Evolutionary conservation across 1,140 invertebrate genomes (phyloP), one percentile per base, ranked within the genome.

Genomic region (Atopsyche davidsoni): DNA sequence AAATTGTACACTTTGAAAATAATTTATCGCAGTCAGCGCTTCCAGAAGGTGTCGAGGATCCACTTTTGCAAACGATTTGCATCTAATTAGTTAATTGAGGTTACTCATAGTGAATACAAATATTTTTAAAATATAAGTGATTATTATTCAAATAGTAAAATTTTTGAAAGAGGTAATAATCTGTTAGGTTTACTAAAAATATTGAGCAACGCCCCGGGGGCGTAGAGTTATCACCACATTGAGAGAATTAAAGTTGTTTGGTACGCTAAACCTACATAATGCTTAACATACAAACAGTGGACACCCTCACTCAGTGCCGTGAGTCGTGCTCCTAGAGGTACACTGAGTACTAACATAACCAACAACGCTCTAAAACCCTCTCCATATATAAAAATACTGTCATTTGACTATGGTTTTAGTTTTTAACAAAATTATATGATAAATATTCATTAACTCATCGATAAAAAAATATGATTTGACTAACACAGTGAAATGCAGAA

Each of bases 331-430:
- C 16, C 53, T 46, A 40, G 45, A 53, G 55, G 55, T 57, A 57
- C 49, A 46, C 18, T 44, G 47, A 47, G 50, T 51, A 55, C 48
- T 48, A 56, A 56, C 54, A 57, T 46, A 55, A n/a, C n/a, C 44
- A 57, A 34, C 42, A 44, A 55, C 55, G 49, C 44, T 21, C 47
- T 53, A 53, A 46, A 57, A 67, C 72, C 72, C 71, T 70, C 69
- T 72, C 68, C 70, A 66, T 63, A 70, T 73, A 74, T 60, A 73
- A 75, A 75, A 75, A 75, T 75, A 75, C 72, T 75, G 72, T 70
- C 67, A 72, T 75, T 75, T 73, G 72, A 75, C 72, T 75, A 75
- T 67, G 70, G 68, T 51, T 59, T 53, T 57, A 57, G 45, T 57
- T 57, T 56, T 53, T 34, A 57, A 46, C 32, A 57, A 44, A 56